Conservation (phyloP, 2,797 vertebrate species). For the Peromyscus aztecus region DNA sequence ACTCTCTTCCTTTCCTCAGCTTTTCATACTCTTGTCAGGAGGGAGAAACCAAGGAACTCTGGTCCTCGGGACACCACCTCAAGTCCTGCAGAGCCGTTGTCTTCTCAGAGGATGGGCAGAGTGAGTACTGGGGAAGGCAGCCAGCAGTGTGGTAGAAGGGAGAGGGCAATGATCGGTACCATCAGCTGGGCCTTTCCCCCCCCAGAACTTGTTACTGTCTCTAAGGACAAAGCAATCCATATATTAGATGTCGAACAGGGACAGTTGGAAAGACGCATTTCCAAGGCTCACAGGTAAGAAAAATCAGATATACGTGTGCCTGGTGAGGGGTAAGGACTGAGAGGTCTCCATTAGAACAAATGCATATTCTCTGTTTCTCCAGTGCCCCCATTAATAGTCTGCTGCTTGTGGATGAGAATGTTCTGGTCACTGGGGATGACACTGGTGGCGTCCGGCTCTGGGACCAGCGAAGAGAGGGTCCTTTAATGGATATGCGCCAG, state of each 20-base stretch:
- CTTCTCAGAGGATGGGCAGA: constrained; percentile 93
- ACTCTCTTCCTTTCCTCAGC: constrained; percentile 82
- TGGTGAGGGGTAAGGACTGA: background rate
- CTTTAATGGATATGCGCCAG: constrained; percentile 94
- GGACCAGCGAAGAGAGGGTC: constrained; percentile 94
- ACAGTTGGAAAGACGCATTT: constrained; percentile 90
- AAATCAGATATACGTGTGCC: background rate
- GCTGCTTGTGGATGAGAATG: constrained; percentile 93
- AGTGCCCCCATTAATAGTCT: constrained; percentile 93
- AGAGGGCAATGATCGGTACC: background rate
- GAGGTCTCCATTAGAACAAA: background rate
- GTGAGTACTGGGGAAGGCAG: constrained; percentile 85
- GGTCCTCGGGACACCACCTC: constrained; percentile 98
- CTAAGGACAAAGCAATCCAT: constrained; percentile 95
- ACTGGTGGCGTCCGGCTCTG: constrained; percentile 94
- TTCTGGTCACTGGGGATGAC: constrained; percentile 96
- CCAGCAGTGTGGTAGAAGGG: background rate
- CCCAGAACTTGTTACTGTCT: constrained; percentile 93
- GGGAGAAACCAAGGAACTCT: constrained; percentile 94
- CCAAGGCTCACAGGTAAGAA: constrained; percentile 91
- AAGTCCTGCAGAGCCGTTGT: constrained; percentile 95
- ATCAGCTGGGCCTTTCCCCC: background rate
- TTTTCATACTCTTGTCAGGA: constrained; percentile 94
- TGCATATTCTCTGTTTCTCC: constrained; percentile 61
- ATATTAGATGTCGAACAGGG: constrained; percentile 93